phyloP scores from a whole-genome alignment of 2,113 vertebrate genomes.

The Ptyas mucosa region DNA sequence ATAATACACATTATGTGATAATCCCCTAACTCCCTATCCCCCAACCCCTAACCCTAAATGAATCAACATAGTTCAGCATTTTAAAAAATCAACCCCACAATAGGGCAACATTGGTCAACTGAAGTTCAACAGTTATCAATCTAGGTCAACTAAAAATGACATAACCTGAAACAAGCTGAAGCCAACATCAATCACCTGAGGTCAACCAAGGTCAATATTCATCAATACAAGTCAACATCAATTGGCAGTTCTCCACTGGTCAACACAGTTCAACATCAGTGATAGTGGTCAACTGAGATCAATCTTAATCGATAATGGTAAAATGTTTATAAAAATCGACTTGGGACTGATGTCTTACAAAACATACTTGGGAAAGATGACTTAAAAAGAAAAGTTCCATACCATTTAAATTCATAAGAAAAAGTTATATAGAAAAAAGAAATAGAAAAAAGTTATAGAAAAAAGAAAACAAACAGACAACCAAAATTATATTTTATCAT shows the following conservation, averaged over 20 bases:
- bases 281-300: background rate
- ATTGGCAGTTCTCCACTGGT: background rate
- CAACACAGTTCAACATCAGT: too few species aligned
- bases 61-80: background rate
- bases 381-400: background rate
- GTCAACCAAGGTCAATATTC: background rate
- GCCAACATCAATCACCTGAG: background rate
- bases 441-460: too few species aligned
- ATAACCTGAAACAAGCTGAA: background rate
- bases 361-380: background rate
- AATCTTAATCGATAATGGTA: background rate
- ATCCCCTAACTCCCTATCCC: background rate
- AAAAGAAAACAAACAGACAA: background rate
- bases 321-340: background rate
- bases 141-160: background rate
- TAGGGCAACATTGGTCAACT: too few species aligned
- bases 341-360: background rate
- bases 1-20: background rate
- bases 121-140: background rate
- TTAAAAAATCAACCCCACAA: background rate
- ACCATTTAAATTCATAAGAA: background rate
- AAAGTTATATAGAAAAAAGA: background rate
- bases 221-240: background rate
- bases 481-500: background rate
- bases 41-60: background rate